Conservation (phyloP, 2,888 invertebrate genomes). For the Napeogenes sylphis region DNA sequence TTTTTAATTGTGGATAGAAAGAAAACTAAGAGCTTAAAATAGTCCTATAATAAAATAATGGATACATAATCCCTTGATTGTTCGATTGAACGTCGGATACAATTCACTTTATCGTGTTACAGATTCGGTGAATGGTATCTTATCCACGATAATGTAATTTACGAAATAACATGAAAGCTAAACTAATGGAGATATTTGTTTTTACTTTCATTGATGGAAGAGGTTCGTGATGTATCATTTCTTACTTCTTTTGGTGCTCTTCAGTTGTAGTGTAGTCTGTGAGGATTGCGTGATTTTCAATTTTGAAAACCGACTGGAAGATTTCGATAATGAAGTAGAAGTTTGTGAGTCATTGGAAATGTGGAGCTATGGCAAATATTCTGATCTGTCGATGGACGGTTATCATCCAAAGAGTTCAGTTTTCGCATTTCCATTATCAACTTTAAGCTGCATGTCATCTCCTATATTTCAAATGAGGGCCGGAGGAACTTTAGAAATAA, state of each 20-base stretch:
- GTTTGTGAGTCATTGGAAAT: conserved; percentile 36
- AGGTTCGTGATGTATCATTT: neutral
- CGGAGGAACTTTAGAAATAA: conserved; percentile 42
- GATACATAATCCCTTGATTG: conserved; percentile 15
- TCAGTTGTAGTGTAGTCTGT: conserved; percentile 20
- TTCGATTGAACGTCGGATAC: conserved; percentile 19
- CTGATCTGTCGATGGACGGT: conserved; percentile 34
- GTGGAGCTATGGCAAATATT: conserved; percentile 44
- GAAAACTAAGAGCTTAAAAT: neutral
- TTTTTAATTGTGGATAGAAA: neutral
- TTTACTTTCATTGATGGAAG: conserved; percentile 7
- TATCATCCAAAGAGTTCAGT: conserved; percentile 36
- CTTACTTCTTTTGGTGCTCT: conserved; percentile 11
- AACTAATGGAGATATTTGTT: conserved; percentile 29
- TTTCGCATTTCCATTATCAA: conserved; percentile 41
- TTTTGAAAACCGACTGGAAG: conserved; percentile 42
- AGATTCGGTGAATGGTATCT: conserved; percentile 35
- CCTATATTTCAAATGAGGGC: conserved; percentile 41
- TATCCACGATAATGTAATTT: conserved; percentile 37
- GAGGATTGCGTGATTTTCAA: conserved; percentile 43
- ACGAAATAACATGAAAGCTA: conserved; percentile 32
- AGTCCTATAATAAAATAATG: conserved; percentile 7
- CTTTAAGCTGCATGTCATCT: conserved; percentile 44
- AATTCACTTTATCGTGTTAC: conserved; percentile 22
- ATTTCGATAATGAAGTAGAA: conserved; percentile 27